Conservation (phyloP, 2,888 invertebrate genomes). For the Cheilosia variabilis region DNA sequence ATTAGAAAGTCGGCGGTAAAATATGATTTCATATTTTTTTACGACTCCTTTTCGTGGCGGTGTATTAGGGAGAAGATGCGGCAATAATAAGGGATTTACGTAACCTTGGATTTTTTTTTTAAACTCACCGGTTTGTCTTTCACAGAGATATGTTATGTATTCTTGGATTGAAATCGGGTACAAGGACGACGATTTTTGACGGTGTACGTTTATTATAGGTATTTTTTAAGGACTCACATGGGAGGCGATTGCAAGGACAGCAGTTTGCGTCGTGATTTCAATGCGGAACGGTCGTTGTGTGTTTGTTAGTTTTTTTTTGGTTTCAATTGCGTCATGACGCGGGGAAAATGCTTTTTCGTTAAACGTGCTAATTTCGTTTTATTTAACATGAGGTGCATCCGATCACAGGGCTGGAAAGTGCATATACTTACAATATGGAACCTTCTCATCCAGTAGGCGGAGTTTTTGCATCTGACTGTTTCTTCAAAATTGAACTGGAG, state of each 20-base stretch:
- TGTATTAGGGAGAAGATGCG: constrained; percentile 5
- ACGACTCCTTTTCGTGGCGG: constrained; percentile 24
- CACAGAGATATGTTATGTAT: not conserved
- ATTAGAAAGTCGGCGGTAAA: constrained; percentile 56
- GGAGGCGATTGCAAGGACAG: constrained; percentile 14
- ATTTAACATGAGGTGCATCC: too few relatives aligned
- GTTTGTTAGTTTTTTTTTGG: not conserved
- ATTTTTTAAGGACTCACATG: constrained; percentile 13
- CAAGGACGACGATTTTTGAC: constrained; percentile 39
- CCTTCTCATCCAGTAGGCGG: too few relatives aligned
- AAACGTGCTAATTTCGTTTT: not conserved
- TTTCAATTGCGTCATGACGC: not conserved
- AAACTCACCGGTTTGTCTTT: constrained; percentile 40
- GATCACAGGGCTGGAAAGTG: too few relatives aligned
- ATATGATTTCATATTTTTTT: constrained; percentile 72
- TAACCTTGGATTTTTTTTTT: constrained; percentile 53
- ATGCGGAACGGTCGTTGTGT: constrained; percentile 8
- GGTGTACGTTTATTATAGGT: constrained; percentile 16
- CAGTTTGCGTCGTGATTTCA: constrained; percentile 47
- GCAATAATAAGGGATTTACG: constrained; percentile 26
- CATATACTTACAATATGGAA: too few relatives aligned
- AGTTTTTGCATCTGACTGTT: too few relatives aligned
- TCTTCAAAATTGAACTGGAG: too few relatives aligned
- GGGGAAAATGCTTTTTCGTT: not conserved
- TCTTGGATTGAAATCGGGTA: constrained; percentile 21